Base-by-base conservation (phyloP, 2,113 vertebrate genomes). In the Acanthochromis polyacanthus region DNA sequence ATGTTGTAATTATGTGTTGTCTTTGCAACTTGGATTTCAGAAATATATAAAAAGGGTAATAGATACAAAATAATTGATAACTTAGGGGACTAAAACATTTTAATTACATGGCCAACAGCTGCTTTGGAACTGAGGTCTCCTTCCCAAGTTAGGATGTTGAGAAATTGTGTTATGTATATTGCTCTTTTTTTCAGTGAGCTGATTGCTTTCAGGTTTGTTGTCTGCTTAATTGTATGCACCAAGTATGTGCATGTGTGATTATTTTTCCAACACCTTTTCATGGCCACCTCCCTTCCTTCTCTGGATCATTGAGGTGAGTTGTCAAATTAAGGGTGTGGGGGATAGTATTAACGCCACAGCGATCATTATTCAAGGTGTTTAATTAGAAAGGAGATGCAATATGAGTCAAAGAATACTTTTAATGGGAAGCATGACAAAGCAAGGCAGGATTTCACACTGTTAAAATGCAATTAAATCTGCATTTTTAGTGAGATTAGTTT, bases 351-450 rank as follows among this genome's bases (percentile, higher is more conserved):
- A 52, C 14, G 60, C 55, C 36, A 71, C 14, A 15, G 30, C 46
- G 69, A 28, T 81, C 64, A 62, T 85, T 78, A 84, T 16, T 64
- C 69, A 28, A 58, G 23, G 51, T 56, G 25, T 85, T 77, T 72
- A 79, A 75, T 64, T 74, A 57, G 56, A 17, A 25, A 58, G 25
- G n/a, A 50, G 51, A 74, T 56, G 36, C 51, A 81, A 87, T 75
- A 51, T 55, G 71, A 75, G 62, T 50, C 19, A 78, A 68, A 71
- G 22, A 76, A 77, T 66, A 57, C 7, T 38, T 72, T 73, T 30
- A 75, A 51, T 70, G 43, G 76, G 40, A 57, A 48, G 22, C 74
- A 36, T 19, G 17, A 65, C 8, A 19, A 11, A 10, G 45, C 15
- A 7, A 57, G 19, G 59, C 15, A 30, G 30, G 6, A 3, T 6